Percentiles rank a stretch among this genome's conserved stretches.
Evolutionary conservation across 1,140 invertebrate genomes (phyloP).

Genomic region (Halyomorpha halys): DNA sequence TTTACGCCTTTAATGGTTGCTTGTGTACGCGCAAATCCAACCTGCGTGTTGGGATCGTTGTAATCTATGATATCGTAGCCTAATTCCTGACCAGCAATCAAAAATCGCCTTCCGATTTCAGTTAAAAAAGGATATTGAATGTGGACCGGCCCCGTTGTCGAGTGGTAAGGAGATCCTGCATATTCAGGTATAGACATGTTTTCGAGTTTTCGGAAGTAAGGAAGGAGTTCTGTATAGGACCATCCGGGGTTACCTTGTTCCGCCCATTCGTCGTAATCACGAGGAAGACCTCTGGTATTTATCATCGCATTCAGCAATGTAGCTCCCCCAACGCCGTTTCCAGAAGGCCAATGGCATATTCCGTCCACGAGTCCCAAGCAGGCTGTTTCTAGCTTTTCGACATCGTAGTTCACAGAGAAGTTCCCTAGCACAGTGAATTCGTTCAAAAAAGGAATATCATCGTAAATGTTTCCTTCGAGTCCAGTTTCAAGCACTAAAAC

Average conservation of each 20-base stretch:
- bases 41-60: slow-evolving; percentile 48
- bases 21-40: slow-evolving; percentile 39
- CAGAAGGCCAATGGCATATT: slow-evolving; percentile 46
- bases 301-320: slow-evolving; percentile 79
- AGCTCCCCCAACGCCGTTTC: slow-evolving; percentile 56
- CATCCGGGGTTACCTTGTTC: slow-evolving; percentile 53
- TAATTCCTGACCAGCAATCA: slow-evolving; percentile 48
- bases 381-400: slow-evolving; percentile 37
- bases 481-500: slow-evolving; percentile 60
- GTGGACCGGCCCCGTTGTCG: slow-evolving; percentile 44
- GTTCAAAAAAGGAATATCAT: slow-evolving; percentile 36
- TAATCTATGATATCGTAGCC: slow-evolving; percentile 51
- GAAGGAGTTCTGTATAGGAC: slow-evolving; percentile 54
- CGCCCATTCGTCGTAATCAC: slow-evolving; percentile 65
- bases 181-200: slow-evolving; percentile 36
- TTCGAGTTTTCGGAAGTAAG: slow-evolving; percentile 54
- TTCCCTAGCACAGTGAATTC: slow-evolving; percentile 40
- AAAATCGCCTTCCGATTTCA: slow-evolving; percentile 46
- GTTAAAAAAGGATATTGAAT: slow-evolving; percentile 41
- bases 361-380: slow-evolving; percentile 40
- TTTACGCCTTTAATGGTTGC: slow-evolving; percentile 16
- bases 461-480: slow-evolving; percentile 52
- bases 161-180: slow-evolving; percentile 43
- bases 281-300: slow-evolving; percentile 65
- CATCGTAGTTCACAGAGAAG: slow-evolving; percentile 59